phyloP scores from a whole-genome alignment of 2,888 invertebrate genomes.

The Amphipoea oculea region DNA sequence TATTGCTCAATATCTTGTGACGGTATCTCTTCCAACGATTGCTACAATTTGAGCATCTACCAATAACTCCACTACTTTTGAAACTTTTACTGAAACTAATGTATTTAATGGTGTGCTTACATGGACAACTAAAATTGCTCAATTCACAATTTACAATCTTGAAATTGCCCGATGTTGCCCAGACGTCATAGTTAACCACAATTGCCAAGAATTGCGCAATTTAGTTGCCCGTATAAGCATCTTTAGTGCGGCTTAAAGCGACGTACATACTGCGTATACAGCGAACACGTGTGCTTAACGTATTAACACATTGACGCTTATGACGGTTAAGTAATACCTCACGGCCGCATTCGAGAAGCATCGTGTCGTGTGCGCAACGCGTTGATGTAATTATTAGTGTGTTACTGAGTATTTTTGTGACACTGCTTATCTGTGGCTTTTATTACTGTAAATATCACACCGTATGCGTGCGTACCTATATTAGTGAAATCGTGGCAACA shows the following conservation, averaged over 20 bases:
- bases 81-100: not conserved
- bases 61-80: not conserved
- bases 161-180: not conserved
- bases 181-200: not conserved
- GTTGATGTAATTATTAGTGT: conserved; percentile 28
- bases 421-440: not conserved
- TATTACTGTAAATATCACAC: not conserved
- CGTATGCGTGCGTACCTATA: not conserved
- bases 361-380: conserved; percentile 31
- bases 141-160: no score
- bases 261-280: conserved; percentile 7
- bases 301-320: conserved; percentile 66
- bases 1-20: not conserved
- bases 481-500: not conserved
- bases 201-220: not conserved
- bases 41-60: not conserved
- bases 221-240: not conserved
- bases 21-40: not conserved
- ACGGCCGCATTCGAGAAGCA: conserved; percentile 59
- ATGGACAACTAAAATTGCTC: not conserved
- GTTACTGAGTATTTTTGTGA: conserved; percentile 3
- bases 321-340: conserved; percentile 71
- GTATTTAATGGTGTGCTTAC: not conserved
- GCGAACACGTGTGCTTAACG: conserved; percentile 49
- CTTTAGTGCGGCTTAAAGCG: not conserved